Evolutionary conservation across 1,140 invertebrate genomes (phyloP).

Genomic region (Sipha flava): DNA sequence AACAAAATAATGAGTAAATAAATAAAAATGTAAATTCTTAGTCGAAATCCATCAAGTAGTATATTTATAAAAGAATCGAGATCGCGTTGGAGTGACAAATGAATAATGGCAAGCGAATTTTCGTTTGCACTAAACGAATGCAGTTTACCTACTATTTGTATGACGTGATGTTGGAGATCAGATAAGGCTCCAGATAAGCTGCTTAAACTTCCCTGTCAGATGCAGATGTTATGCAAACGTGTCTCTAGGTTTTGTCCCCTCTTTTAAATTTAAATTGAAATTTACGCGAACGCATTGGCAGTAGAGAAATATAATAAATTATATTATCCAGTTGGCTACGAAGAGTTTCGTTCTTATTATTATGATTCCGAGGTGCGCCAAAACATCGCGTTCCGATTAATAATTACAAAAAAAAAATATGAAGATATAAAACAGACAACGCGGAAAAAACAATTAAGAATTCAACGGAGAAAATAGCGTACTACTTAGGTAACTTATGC

Average conservation of each 20-base stretch:
- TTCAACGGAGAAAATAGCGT: no score
- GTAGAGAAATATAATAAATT: background rate
- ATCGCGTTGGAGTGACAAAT: background rate
- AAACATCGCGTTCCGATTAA: background rate
- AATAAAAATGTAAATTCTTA: background rate
- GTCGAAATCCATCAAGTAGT: background rate
- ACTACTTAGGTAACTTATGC: no score
- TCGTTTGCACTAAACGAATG: background rate
- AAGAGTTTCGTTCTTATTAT: background rate
- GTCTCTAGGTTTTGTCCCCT: background rate
- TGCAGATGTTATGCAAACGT: background rate
- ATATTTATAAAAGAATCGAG: background rate
- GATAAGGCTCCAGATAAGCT: background rate
- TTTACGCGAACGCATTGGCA: background rate
- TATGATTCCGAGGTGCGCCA: no score
- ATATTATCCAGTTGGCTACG: background rate
- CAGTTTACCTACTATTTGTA: no score
- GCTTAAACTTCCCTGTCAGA: background rate
- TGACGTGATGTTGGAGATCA: no score
- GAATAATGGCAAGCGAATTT: background rate
- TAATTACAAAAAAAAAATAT: no score
- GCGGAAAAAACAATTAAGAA: no score
- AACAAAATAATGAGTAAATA: no score
- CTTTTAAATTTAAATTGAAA: slow-evolving; percentile 12
- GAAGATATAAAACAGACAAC: no score